A percentile compares a stretch with the other conserved stretches of the same genome.
phyloP scores from a whole-genome alignment of 2,113 vertebrate genomes.

The Aldabrachelys gigantea region DNA sequence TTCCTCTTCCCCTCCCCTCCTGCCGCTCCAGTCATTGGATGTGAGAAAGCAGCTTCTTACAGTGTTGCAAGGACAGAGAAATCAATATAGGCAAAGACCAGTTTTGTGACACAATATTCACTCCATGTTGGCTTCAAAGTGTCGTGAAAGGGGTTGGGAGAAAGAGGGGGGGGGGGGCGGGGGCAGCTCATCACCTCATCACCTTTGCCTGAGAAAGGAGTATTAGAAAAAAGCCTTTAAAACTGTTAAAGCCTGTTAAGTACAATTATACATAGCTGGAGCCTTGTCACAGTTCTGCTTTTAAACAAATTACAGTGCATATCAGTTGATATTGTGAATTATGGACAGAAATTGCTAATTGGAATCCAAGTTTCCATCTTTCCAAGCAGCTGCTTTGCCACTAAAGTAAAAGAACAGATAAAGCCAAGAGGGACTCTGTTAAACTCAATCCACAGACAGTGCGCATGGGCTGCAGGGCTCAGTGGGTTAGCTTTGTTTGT shows the following conservation, averaged over 20 bases:
- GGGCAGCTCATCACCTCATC: background rate
- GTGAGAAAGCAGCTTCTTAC: background rate
- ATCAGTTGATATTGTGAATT: background rate
- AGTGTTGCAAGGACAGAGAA: background rate
- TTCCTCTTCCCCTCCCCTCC: no score
- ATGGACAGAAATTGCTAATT: background rate
- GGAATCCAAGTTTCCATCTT: background rate
- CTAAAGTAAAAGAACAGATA: background rate
- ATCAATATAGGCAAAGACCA: background rate
- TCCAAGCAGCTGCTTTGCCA: background rate
- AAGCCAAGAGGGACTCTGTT: background rate
- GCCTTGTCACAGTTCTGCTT: background rate
- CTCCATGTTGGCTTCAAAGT: background rate
- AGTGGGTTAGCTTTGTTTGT: background rate
- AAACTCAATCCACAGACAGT: background rate
- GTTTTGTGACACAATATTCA: accelerated
- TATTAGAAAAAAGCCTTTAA: background rate
- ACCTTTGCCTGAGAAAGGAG: background rate
- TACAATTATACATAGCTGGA: background rate
- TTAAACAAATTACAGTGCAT: background rate
- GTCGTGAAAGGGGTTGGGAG: background rate
- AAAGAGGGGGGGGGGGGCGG: background rate
- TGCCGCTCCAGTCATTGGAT: accelerated
- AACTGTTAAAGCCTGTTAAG: background rate
- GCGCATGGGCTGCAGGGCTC: background rate